A percentile compares a stretch with the other conserved stretches of the same genome.
These are phyloP conservation scores for Planiliza haematocheilus DNA, from an alignment of 2,113 vertebrate species.

Conservation along the genomic window DNA sequence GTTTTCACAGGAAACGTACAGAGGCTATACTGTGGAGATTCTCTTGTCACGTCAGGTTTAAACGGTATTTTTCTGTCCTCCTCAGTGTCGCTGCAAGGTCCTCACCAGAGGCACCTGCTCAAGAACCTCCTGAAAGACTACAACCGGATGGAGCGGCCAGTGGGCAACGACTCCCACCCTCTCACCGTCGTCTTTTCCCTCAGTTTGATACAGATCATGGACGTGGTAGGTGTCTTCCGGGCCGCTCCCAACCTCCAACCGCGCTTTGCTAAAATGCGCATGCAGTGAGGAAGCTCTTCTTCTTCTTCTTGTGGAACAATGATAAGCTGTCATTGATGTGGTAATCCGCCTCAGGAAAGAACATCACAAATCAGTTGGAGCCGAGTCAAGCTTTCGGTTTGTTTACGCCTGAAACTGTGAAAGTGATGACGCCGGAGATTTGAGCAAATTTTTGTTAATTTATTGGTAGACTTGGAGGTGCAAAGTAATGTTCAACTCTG, in stretches of 20 bases:
- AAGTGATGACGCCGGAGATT: no score
- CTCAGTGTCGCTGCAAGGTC: slow-evolving; percentile 83
- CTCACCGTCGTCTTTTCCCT: slow-evolving; percentile 83
- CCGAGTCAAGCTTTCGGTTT: background rate
- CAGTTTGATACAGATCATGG: slow-evolving; percentile 87
- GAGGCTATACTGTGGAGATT: background rate
- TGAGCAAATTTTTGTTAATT: background rate
- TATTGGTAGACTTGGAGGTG: background rate
- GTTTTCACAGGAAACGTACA: slow-evolving; percentile 15
- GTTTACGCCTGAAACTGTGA: slow-evolving; percentile 11
- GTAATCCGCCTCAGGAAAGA: slow-evolving; percentile 1
- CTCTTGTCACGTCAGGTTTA: background rate
- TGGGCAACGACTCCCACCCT: slow-evolving; percentile 84
- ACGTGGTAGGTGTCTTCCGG: slow-evolving; percentile 81
- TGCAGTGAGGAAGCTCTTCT: no score
- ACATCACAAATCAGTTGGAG: background rate
- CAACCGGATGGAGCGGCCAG: slow-evolving; percentile 86
- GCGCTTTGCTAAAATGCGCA: background rate
- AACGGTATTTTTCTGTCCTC: background rate
- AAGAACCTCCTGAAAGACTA: slow-evolving; percentile 87
- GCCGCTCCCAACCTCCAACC: background rate
- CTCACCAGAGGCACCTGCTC: slow-evolving; percentile 84
- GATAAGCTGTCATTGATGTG: background rate
- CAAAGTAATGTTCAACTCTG: background rate
- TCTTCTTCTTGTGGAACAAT: no score